A percentile compares a stretch with the other conserved stretches of the same genome.
These are phyloP conservation scores for Agrotis puta DNA, from an alignment of 2,888 invertebrate genomes.

Conservation along the genomic window DNA sequence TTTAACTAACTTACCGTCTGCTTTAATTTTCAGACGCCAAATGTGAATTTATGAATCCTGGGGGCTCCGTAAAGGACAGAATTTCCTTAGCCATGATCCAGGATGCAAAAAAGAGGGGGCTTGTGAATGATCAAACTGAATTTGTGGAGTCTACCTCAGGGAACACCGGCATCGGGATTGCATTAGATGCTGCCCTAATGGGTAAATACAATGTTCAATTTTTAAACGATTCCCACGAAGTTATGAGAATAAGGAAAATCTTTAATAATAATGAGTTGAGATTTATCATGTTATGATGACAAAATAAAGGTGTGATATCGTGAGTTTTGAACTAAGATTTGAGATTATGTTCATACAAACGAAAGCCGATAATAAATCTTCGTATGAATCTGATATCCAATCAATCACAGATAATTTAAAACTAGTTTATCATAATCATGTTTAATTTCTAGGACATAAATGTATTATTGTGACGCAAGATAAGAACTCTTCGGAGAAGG, in stretches of 20 bases:
- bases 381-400: conserved; percentile 22
- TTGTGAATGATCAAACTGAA: conserved; percentile 94
- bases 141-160: conserved; percentile 98
- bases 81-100: conserved; percentile 97
- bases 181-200: conserved; percentile 95
- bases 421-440: not conserved
- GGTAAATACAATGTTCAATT: conserved; percentile 58
- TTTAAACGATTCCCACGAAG: not conserved
- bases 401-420: conserved; percentile 10
- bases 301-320: not conserved
- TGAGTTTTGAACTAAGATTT: not conserved
- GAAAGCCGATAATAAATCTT: not conserved
- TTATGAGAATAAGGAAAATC: not conserved
- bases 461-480: conserved; percentile 98
- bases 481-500: conserved; percentile 99
- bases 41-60: conserved; percentile 98
- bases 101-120: conserved; percentile 96
- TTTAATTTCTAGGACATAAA: conserved; percentile 92
- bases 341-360: not conserved
- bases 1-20: not conserved
- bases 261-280: not conserved
- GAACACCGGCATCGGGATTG: conserved; percentile 96
- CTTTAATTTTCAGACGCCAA: conserved; percentile 93
- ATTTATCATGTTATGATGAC: conserved; percentile 1
- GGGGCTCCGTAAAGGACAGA: conserved; percentile 97